A percentile compares a stretch with the other conserved stretches of the same genome.
Conservation (phyloP, 2,888 invertebrate genomes). For the Coleophora deauratella region DNA sequence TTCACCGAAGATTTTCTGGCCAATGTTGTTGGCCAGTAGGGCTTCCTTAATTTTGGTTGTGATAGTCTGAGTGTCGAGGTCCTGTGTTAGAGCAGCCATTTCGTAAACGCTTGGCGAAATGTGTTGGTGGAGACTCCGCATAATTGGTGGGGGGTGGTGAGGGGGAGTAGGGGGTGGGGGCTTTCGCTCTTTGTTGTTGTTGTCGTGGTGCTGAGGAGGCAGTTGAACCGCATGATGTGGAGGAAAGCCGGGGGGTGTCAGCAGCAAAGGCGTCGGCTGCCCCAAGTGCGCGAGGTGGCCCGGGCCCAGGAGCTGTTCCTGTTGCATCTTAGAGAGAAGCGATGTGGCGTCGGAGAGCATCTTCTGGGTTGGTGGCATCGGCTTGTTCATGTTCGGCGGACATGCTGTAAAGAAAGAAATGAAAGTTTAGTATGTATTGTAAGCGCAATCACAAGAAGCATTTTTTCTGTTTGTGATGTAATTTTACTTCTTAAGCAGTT, state of each 20-base stretch:
- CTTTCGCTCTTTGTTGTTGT: slow-evolving; percentile 73
- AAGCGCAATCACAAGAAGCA: too few relatives aligned
- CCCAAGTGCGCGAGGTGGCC: slow-evolving; percentile 70
- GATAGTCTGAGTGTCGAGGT: slow-evolving; percentile 96
- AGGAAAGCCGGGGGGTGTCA: slow-evolving; percentile 84
- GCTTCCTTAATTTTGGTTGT: slow-evolving; percentile 98
- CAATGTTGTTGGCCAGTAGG: slow-evolving; percentile 95
- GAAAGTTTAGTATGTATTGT: slow-evolving; percentile 2
- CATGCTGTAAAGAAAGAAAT: slow-evolving; percentile 67
- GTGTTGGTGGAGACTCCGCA: slow-evolving; percentile 86
- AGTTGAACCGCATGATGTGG: slow-evolving; percentile 82
- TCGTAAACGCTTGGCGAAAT: slow-evolving; percentile 97
- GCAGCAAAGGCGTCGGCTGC: slow-evolving; percentile 76
- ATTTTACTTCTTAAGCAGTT: too few relatives aligned
- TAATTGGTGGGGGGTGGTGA: slow-evolving; percentile 77
- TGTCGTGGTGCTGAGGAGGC: slow-evolving; percentile 77
- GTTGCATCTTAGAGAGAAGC: slow-evolving; percentile 80
- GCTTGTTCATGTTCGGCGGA: slow-evolving; percentile 79
- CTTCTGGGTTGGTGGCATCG: slow-evolving; percentile 85
- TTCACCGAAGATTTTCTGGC: slow-evolving; percentile 99
- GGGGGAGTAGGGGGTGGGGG: slow-evolving; percentile 73
- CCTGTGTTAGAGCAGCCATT: slow-evolving; percentile 97
- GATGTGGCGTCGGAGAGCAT: slow-evolving; percentile 83
- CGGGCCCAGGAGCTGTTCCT: slow-evolving; percentile 76
- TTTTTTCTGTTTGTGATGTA: too few relatives aligned